Evolutionary conservation across 2,797 vertebrate genomes (phyloP), one percentile per base, ranked within the genome.

Genomic region (Muscicapa comitata): DNA sequence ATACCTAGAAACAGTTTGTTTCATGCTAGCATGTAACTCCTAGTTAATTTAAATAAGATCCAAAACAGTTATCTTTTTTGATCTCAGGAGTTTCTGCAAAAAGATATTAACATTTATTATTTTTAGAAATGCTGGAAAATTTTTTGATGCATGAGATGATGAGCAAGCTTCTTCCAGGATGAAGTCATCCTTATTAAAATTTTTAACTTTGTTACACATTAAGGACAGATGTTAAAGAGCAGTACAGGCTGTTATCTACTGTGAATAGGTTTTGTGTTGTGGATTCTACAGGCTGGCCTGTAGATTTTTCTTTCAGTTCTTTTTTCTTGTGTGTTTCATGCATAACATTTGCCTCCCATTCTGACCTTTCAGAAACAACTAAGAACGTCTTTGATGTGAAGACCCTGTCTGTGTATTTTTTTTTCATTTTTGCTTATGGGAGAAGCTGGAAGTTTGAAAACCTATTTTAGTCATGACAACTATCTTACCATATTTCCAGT

Each of bases 141-240:
- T 65, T 90, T 83, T 62, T 77, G 50, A 75, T 90, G 38, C 33
- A 55, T 78, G 68, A 78, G 47, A 90, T 81, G 58, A 78, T 78
- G 78, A 91, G 17, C 33, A 87, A 94, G 9, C 53, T 72, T 63
- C 33, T 92, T 92, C 63, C 5, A 9, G 65, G 68, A 90, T 94
- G 87, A 94, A 93, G 68, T 90, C 38, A 94, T 35, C 3, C 57
- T 23, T 88, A 65, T 77, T 91, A 94, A 88, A 91, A 68, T 28
- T 77, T 94, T 90, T 88, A 71, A 71, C 50, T 79, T 90, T 88
- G 61, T 91, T 86, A 59, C 66, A 86, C 57, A 35, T 92, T 86
- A 96, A 81, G 63, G 92, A 28, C 86, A 96, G 94, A 92, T 93
- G 90, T 90, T 90, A 86, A 94, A 83, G 81, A 86, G 29, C 28